These are phyloP conservation scores for Anticlea derivata DNA, from an alignment of 2,888 invertebrate species.

Conservation along the genomic window DNA sequence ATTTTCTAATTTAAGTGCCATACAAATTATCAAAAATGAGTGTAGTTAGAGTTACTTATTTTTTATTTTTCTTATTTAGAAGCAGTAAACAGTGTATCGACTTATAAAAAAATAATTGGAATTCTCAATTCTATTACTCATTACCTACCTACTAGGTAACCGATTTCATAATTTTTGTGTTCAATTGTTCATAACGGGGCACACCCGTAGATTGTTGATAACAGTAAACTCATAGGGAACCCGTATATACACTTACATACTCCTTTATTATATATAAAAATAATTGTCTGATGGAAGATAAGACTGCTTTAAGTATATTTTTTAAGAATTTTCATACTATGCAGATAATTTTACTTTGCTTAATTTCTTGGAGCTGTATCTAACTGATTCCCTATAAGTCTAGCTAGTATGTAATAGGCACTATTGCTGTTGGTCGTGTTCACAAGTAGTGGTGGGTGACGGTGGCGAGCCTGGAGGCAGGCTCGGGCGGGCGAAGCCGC, in stretches of 20 bases:
- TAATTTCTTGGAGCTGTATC: no score
- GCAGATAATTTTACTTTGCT: no score
- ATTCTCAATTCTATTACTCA: no score
- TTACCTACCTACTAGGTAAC: not conserved
- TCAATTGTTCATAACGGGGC: slow-evolving; percentile 1
- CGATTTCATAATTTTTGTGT: not conserved
- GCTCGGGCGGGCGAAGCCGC: slow-evolving; percentile 32
- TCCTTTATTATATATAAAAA: not conserved
- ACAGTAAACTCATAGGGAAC: slow-evolving; percentile 11
- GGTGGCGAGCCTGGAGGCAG: slow-evolving; percentile 32
- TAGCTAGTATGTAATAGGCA: slow-evolving; percentile 14
- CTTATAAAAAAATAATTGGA: no score
- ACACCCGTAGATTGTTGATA: not conserved
- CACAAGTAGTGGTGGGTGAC: slow-evolving; percentile 40
- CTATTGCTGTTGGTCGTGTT: slow-evolving; percentile 21
- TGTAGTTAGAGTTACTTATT: no score
- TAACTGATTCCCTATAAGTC: slow-evolving; percentile 16
- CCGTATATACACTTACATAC: slow-evolving; percentile 11
- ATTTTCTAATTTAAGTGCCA: slow-evolving; percentile 3
- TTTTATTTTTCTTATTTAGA: no score
- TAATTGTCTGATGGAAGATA: not conserved
- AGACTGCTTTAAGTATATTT: no score
- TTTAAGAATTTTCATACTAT: no score
- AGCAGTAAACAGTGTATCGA: no score
- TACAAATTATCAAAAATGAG: slow-evolving; percentile 6